Evolutionary conservation across 2,113 vertebrate species (phyloP).

Genomic region (Sander lucioperca): DNA sequence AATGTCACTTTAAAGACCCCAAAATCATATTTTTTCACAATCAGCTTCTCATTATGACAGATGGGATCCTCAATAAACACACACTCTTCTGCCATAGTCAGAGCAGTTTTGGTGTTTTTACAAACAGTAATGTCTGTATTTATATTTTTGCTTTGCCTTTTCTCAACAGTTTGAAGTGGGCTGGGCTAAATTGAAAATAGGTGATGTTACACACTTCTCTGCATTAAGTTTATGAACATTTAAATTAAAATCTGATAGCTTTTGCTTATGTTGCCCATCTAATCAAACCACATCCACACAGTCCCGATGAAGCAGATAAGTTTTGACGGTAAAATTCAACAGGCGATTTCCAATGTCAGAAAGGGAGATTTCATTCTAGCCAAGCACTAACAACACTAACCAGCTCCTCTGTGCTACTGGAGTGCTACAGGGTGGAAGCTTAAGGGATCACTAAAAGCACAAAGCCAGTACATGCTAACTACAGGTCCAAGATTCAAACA

Average conservation of each 20-base stretch:
- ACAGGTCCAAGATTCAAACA: neutral
- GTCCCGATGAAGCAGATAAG: neutral
- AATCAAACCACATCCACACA: constrained; percentile 2
- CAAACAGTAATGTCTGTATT: constrained; percentile 5
- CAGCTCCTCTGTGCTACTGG: neutral
- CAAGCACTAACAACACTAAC: constrained; percentile 16
- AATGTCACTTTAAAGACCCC: neutral
- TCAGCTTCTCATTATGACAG: neutral
- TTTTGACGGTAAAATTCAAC: neutral
- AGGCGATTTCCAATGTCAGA: neutral
- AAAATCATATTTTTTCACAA: neutral
- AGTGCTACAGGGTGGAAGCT: neutral
- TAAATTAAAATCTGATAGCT: neutral
- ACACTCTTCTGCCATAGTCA: neutral
- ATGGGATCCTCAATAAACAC: neutral
- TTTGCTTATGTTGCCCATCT: neutral
- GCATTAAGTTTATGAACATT: neutral
- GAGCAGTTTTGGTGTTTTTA: neutral
- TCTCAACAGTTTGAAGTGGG: neutral
- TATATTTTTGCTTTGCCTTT: neutral
- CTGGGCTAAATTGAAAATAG: neutral
- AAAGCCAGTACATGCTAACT: constrained; percentile 1
- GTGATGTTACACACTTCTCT: neutral
- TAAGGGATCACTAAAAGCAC: constrained; percentile 12
- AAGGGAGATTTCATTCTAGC: constrained; percentile 12